Evolutionary conservation across 2,797 vertebrate species (phyloP).

Genomic region (Podarcis lilfordi): DNA sequence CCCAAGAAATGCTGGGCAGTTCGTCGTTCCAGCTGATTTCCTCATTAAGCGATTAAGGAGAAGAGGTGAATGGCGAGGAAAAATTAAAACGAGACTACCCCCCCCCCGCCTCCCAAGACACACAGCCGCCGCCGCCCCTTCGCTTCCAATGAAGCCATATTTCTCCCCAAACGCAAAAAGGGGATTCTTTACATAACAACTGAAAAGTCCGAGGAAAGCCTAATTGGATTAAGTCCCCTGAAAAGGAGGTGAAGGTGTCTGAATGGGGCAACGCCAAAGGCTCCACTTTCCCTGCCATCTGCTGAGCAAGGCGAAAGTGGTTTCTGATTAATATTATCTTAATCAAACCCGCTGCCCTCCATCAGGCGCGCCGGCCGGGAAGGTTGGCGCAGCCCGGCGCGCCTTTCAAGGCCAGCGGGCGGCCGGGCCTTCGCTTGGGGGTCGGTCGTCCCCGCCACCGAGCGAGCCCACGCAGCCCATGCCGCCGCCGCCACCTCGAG

Average conservation of each 20-base stretch:
- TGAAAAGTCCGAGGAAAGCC: slow-evolving; percentile 74
- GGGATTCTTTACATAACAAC: slow-evolving; percentile 79
- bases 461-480: too few species aligned
- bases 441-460: too few species aligned
- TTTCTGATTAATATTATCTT: slow-evolving; percentile 69
- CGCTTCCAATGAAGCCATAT: slow-evolving; percentile 57
- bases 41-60: not conserved
- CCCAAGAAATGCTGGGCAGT: not conserved
- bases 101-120: not conserved
- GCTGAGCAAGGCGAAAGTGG: slow-evolving; percentile 63
- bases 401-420: too few species aligned
- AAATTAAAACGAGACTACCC: slow-evolving; percentile 54
- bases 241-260: slow-evolving; percentile 69
- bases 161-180: slow-evolving; percentile 49
- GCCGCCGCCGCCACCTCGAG: not conserved
- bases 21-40: not conserved
- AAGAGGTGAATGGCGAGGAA: slow-evolving; percentile 18
- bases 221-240: slow-evolving; percentile 82
- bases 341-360: slow-evolving; percentile 60
- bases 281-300: slow-evolving; percentile 62
- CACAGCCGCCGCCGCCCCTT: not conserved
- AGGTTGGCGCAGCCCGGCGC: not conserved
- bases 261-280: slow-evolving; percentile 64
- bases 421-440: too few species aligned
- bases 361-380: slow-evolving; percentile 30